phyloP scores from a whole-genome alignment of 2,888 invertebrate species.

The Hecatera dysodea region DNA sequence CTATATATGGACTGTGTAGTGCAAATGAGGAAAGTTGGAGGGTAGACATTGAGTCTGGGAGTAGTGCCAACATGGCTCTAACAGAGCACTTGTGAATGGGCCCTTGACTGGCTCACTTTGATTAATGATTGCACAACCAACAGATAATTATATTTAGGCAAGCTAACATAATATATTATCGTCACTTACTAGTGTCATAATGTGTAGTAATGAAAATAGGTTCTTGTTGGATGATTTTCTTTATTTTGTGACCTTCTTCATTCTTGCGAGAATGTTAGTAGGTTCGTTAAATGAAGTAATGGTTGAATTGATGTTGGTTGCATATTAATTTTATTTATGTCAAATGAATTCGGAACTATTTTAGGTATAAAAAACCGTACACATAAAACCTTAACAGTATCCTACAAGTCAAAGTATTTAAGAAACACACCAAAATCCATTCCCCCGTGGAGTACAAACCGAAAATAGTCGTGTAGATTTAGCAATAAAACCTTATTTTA shows the following conservation, averaged over 20 bases:
- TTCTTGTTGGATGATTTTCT: conserved; percentile 3
- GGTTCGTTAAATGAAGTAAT: neutral
- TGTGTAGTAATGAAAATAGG: conserved; percentile 19
- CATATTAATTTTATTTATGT: neutral
- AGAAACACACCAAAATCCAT: conserved; percentile 22
- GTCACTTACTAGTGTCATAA: conserved; percentile 14
- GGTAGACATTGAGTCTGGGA: conserved; percentile 74
- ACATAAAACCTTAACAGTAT: neutral
- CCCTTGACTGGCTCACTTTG: conserved; percentile 54
- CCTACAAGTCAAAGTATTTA: conserved; percentile 14
- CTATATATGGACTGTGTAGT: conserved; percentile 68
- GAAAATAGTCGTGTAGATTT: conserved; percentile 73
- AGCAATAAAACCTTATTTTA: conserved; percentile 76
- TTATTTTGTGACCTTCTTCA: conserved; percentile 13
- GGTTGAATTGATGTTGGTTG: neutral
- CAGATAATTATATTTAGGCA: conserved; percentile 62
- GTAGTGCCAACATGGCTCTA: conserved; percentile 71
- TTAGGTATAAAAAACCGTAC: neutral
- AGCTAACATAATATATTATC: conserved; percentile 45
- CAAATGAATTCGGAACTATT: neutral
- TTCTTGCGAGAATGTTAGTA: too few species aligned
- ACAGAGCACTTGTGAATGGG: conserved; percentile 57
- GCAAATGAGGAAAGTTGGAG: conserved; percentile 66
- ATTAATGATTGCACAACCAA: conserved; percentile 58
- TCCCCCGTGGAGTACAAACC: conserved; percentile 50